A percentile compares a stretch with the other conserved stretches of the same genome.
Conservation (phyloP, 2,888 invertebrate genomes). For the Spisula solida region DNA sequence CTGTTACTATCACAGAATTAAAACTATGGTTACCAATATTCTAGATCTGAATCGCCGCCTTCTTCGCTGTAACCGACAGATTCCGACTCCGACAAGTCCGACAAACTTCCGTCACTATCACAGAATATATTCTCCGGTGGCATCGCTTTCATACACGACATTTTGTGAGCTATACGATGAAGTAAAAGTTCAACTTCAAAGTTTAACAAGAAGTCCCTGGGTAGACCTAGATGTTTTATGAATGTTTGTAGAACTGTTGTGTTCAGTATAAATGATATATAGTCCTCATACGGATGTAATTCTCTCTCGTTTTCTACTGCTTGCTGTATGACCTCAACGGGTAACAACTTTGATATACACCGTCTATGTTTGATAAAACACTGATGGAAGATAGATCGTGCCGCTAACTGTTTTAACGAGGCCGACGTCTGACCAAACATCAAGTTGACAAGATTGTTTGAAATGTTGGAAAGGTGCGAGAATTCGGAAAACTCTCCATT, state of each 20-base stretch:
- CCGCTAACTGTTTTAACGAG: constrained; percentile 79
- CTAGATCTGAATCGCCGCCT: constrained; percentile 84
- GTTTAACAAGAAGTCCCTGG: constrained; percentile 76
- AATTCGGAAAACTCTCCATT: constrained; percentile 80
- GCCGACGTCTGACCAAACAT: constrained; percentile 82
- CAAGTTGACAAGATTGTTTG: constrained; percentile 73
- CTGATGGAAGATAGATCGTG: constrained; percentile 79
- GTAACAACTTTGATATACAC: constrained; percentile 76
- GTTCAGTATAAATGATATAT: constrained; percentile 79
- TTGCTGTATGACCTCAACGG: constrained; percentile 74
- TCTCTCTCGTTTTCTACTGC: constrained; percentile 74
- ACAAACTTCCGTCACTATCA: constrained; percentile 73
- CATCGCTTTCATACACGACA: constrained; percentile 74
- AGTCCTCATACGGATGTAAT: constrained; percentile 77
- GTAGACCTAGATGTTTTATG: constrained; percentile 73
- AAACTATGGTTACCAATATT: constrained; percentile 83
- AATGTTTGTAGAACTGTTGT: constrained; percentile 77
- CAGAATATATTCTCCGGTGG: constrained; percentile 77
- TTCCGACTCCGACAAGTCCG: constrained; percentile 74
- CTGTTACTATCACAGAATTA: constrained; percentile 75
- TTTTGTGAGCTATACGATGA: constrained; percentile 74
- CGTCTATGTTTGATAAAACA: constrained; percentile 76
- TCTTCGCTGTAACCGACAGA: constrained; percentile 72
- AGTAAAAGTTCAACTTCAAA: constrained; percentile 82
- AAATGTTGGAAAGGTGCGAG: constrained; percentile 74